These are phyloP conservation scores for Neocrepidodera transversa DNA, from an alignment of 2,888 invertebrate species.

Conservation along the genomic window DNA sequence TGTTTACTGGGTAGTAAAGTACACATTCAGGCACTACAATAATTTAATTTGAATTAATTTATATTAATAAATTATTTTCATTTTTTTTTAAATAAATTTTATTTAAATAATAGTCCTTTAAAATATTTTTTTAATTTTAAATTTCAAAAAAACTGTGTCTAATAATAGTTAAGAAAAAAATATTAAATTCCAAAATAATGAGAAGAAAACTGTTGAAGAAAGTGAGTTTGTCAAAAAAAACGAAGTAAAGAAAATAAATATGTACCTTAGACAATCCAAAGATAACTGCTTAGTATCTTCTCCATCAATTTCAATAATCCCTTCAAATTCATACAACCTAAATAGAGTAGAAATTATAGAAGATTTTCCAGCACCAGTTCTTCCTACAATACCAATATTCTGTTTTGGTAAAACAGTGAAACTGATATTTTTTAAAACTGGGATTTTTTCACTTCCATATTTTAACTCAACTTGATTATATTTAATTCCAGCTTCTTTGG, in stretches of 20 bases:
- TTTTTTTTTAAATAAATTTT: no score
- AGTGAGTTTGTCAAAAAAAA: no score
- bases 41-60: no score
- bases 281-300: conserved; percentile 55
- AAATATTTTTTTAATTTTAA: neutral
- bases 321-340: conserved; percentile 23
- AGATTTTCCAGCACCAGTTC: conserved; percentile 30
- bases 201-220: no score
- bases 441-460: conserved; percentile 63
- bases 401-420: conserved; percentile 8
- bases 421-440: conserved; percentile 56
- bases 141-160: neutral
- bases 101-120: no score
- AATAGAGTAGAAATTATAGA: conserved; percentile 26
- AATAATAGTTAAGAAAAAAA: no score
- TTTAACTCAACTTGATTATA: conserved; percentile 67
- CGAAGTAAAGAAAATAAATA: no score
- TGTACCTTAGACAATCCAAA: conserved; percentile 48
- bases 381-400: conserved; percentile 26
- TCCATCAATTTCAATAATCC: conserved; percentile 24
- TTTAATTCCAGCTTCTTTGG: conserved; percentile 64
- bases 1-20: no score
- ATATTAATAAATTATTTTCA: no score
- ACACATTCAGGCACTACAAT: no score
- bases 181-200: no score